phyloP scores from a whole-genome alignment of 2,797 vertebrate genomes.

The Diceros bicornis region DNA sequence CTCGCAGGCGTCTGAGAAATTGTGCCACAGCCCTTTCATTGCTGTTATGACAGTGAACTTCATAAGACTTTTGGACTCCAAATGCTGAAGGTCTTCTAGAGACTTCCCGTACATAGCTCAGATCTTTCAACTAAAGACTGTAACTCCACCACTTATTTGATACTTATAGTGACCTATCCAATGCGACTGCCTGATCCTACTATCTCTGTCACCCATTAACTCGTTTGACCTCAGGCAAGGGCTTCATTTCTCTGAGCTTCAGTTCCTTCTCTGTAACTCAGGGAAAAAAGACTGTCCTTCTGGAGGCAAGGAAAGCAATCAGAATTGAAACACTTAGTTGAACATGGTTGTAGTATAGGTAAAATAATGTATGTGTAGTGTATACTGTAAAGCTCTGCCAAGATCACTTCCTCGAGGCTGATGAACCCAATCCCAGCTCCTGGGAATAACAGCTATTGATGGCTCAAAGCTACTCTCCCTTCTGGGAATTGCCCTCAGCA shows the following conservation, averaged over 20 bases:
- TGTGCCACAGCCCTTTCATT: neutral
- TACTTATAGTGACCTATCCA: neutral
- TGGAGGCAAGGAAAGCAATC: neutral
- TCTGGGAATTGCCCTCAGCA: neutral
- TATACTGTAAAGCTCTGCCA: neutral
- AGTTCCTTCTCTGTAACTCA: conserved; percentile 32
- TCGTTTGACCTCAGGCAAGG: neutral
- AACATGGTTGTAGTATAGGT: neutral
- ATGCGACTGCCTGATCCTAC: neutral
- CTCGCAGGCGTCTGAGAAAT: neutral
- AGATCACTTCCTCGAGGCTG: neutral
- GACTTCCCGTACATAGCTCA: neutral
- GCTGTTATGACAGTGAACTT: neutral
- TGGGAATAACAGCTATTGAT: neutral
- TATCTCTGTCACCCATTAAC: neutral
- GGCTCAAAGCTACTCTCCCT: too few species aligned
- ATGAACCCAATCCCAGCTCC: neutral
- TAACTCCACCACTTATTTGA: neutral
- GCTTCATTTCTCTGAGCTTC: neutral
- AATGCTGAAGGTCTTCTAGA: conserved; percentile 13
- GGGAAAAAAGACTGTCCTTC: neutral
- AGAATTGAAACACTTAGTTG: neutral
- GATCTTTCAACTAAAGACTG: neutral
- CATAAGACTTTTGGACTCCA: neutral
- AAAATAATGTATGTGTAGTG: neutral